A percentile compares a stretch with the other conserved stretches of the same genome.
phyloP scores from a whole-genome alignment of 2,797 vertebrate species.

The Sebastes trivittatus region DNA sequence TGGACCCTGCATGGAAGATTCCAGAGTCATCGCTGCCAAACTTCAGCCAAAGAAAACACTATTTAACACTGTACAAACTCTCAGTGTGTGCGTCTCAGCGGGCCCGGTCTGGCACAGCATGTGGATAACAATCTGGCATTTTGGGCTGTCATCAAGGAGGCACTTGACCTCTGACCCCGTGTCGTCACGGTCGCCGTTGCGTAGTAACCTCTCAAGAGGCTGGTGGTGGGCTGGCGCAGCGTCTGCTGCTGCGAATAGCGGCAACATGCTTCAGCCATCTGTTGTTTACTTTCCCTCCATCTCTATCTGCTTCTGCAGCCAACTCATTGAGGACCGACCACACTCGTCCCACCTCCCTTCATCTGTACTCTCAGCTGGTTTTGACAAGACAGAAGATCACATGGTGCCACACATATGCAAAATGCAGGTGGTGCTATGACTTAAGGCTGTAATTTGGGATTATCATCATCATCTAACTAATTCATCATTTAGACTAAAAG shows the following conservation, averaged over 20 bases:
- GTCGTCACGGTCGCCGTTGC: conserved; percentile 63
- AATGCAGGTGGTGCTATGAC: neutral
- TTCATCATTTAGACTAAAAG: neutral
- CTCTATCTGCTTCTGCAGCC: conserved; percentile 47
- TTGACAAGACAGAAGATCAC: conserved; percentile 7
- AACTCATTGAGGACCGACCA: conserved; percentile 50
- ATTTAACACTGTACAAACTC: conserved; percentile 34
- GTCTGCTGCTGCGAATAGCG: conserved; percentile 56
- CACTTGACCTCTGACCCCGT: conserved; percentile 65
- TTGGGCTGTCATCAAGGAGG: conserved; percentile 47
- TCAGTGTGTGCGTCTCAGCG: conserved; percentile 16
- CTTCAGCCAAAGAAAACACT: conserved; percentile 42
- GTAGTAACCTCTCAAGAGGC: conserved; percentile 61
- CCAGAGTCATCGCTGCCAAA: conserved; percentile 37
- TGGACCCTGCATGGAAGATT: conserved; percentile 58
- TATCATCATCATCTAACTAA: neutral
- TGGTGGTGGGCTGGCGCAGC: conserved; percentile 41
- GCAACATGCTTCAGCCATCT: conserved; percentile 79
- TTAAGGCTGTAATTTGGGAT: neutral
- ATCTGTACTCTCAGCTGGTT: conserved; percentile 29
- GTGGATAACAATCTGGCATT: conserved; percentile 56
- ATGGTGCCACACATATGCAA: neutral
- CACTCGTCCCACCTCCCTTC: conserved; percentile 13
- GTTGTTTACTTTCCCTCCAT: conserved; percentile 77
- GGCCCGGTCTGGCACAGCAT: conserved; percentile 35